phyloP scores from a whole-genome alignment of 2,797 vertebrate species.

The Notolepis coatsorum region DNA sequence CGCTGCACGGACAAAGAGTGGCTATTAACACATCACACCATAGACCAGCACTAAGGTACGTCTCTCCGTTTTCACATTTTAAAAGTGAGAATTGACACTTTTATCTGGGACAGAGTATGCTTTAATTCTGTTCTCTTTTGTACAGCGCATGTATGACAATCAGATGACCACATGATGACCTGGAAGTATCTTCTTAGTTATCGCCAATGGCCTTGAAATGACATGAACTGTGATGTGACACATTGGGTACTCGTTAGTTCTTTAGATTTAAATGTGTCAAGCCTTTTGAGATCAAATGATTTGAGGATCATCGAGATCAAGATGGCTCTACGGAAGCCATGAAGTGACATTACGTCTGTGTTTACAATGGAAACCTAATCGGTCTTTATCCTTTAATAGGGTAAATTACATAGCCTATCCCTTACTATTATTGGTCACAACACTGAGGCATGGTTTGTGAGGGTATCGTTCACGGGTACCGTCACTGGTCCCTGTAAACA shows the following conservation, averaged over 20 bases:
- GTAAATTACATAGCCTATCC: slow-evolving; percentile 49
- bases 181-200: background rate
- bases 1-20: slow-evolving; percentile 59
- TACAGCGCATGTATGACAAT: slow-evolving; percentile 35
- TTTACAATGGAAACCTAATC: slow-evolving; percentile 29
- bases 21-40: slow-evolving; percentile 50
- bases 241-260: background rate
- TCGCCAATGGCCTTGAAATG: background rate
- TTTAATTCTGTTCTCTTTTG: slow-evolving; percentile 3
- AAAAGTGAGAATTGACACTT: background rate
- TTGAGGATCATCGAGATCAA: background rate
- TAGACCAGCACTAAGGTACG: background rate
- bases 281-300: background rate
- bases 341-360: slow-evolving; percentile 20
- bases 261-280: background rate
- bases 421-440: slow-evolving; percentile 51
- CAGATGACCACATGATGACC: background rate
- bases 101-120: background rate
- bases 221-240: background rate
- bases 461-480: slow-evolving; percentile 50
- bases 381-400: background rate
- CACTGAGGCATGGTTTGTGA: slow-evolving; percentile 42
- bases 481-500: slow-evolving; percentile 66
- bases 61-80: background rate
- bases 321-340: background rate